These are phyloP conservation scores for Macheiramphus alcinus DNA, from an alignment of 2,113 vertebrate genomes.

Conservation along the genomic window DNA sequence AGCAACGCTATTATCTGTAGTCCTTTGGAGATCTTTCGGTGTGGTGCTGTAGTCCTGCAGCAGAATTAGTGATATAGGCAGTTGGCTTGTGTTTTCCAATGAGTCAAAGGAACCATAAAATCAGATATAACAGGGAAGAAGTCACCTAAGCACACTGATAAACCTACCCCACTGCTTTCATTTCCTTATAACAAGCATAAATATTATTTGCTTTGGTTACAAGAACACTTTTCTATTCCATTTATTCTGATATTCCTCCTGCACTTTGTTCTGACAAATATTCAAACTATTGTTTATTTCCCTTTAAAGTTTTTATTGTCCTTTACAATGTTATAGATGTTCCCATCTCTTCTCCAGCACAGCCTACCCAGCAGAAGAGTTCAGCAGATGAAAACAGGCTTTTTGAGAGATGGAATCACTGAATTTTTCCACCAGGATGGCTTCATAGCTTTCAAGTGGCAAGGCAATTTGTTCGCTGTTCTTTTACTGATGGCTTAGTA, in stretches of 20 bases:
- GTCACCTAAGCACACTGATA: background rate
- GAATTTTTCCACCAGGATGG: background rate
- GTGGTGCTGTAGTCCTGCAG: background rate
- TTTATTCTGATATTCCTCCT: background rate
- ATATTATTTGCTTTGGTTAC: background rate
- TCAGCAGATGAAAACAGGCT: background rate
- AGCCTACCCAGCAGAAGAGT: background rate
- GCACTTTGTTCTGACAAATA: background rate
- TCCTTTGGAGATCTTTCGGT: fast-evolving
- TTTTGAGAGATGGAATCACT: background rate
- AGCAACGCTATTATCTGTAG: background rate
- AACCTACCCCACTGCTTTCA: background rate
- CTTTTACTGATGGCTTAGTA: background rate
- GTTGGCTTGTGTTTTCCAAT: background rate
- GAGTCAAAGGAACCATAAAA: background rate
- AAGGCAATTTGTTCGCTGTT: background rate
- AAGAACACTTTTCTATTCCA: background rate
- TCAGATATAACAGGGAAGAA: background rate
- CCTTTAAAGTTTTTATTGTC: background rate
- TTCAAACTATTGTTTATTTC: background rate
- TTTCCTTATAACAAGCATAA: background rate
- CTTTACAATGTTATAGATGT: background rate
- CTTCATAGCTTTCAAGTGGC: background rate
- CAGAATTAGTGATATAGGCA: background rate
- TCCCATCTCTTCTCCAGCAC: background rate